Evolutionary conservation across 2,113 vertebrate species (phyloP), one percentile per base, ranked within the genome.

Genomic region (Mungos mungo): DNA sequence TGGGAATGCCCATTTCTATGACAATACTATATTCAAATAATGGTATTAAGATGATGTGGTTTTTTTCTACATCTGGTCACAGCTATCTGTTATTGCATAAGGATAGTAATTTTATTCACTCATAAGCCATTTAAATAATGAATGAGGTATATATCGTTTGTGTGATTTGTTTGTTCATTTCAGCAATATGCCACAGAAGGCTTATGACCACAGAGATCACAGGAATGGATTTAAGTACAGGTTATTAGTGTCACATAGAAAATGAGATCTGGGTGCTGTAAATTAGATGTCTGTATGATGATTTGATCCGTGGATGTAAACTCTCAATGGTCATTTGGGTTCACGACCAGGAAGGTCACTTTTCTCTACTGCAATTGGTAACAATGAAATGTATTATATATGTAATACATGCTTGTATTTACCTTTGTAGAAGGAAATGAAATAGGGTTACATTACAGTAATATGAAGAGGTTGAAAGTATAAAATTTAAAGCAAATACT

Each of bases 271-370:
- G 88, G 82, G 3, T 76, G 47, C n/a, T 93, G 6, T 80, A 27
- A 80, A 82, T 63, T 90, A 82, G 98, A 60, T 63, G 33, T 88
- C 71, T 96, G 11, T 95, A 52, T 93, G 89, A 95, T 63, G 13
- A 68, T 95, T 77, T 96, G 27, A 85, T 80, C 21, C 77, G 95
- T 82, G 8, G 50, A 50, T 85, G 91, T 86, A 97, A 98, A 96
- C 66, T 63, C 11, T 92, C 63, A 95, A 9, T 92, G 23, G 11
- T 95, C 81, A 95, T 76, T 97, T 96, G 93, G 96, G 33, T 16
- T 95, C 89, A 97, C 86, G 97, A 76, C 63, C 0, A 0, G 12
- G 77, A 96, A 91, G 94, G 50, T 74, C 57, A 90, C 66, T 96
- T 97, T 80, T 52, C 21, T 89, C 45, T 93, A 90, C 41, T 47